Evolutionary conservation across 2,113 vertebrate species (phyloP).

Genomic region (Felis chaus): DNA sequence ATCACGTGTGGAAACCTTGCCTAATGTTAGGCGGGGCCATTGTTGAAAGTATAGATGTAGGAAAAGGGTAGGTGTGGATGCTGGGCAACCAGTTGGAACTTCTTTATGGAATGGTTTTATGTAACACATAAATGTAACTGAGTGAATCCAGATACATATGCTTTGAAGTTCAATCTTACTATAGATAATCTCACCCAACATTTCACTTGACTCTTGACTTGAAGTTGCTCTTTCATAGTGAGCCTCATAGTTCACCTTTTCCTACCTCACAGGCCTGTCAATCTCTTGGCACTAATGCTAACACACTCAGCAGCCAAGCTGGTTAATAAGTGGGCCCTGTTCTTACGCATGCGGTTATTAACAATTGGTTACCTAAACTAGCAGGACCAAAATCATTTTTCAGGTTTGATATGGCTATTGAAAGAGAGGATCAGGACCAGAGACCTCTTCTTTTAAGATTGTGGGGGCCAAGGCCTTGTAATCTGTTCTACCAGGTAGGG

Average conservation of each 20-base stretch:
- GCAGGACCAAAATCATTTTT: background rate
- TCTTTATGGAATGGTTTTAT: background rate
- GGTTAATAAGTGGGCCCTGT: background rate
- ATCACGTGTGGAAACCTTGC: slow-evolving; percentile 4
- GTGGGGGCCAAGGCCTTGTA: background rate
- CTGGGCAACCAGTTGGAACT: background rate
- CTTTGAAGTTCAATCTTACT: background rate
- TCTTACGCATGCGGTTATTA: background rate
- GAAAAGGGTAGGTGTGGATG: background rate
- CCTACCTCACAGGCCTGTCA: background rate
- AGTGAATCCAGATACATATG: background rate
- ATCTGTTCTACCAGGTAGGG: background rate
- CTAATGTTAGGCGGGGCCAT: background rate
- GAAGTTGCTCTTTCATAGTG: background rate
- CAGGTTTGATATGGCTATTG: background rate
- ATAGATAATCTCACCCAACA: background rate
- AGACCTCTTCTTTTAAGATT: background rate
- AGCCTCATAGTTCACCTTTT: background rate
- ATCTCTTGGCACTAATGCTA: background rate
- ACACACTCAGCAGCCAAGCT: background rate
- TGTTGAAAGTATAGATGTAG: slow-evolving; percentile 22
- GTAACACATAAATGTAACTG: background rate
- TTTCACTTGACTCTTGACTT: background rate
- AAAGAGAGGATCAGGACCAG: background rate
- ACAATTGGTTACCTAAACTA: background rate